Conservation (phyloP, 2,113 vertebrate genomes). For the Sander lucioperca region DNA sequence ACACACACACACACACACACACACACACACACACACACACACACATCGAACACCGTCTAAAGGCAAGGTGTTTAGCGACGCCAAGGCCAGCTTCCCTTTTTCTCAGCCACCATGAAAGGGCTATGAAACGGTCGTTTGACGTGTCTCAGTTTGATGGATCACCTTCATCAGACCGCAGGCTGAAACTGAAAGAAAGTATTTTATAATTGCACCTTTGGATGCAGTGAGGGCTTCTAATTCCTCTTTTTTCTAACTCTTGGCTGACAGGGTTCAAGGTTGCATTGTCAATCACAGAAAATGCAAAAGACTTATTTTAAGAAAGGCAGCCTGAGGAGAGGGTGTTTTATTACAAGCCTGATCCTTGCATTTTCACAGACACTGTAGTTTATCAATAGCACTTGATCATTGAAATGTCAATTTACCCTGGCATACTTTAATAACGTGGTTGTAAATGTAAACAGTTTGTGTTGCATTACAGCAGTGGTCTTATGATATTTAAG, state of each 20-base stretch:
- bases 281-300: slow-evolving; percentile 45
- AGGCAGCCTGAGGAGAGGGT: not conserved
- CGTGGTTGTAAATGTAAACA: not conserved
- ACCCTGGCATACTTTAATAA: not conserved
- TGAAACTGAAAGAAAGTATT: slow-evolving; percentile 46
- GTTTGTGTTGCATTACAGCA: not conserved
- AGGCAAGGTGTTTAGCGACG: slow-evolving; percentile 19
- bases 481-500: not conserved
- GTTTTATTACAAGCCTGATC: slow-evolving; percentile 17
- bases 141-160: slow-evolving; percentile 67
- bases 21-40: not conserved
- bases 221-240: slow-evolving; percentile 42
- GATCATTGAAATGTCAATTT: not conserved
- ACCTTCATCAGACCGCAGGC: slow-evolving; percentile 54
- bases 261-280: slow-evolving; percentile 48
- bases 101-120: slow-evolving; percentile 41
- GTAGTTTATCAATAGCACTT: not conserved
- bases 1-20: slow-evolving; percentile 1
- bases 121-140: slow-evolving; percentile 51
- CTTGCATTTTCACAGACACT: not conserved
- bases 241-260: slow-evolving; percentile 18
- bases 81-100: slow-evolving; percentile 50
- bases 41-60: not conserved
- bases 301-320: slow-evolving; percentile 21
- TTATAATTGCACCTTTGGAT: slow-evolving; percentile 53